These are phyloP conservation scores for Phalacrocorax pelagicus DNA, from an alignment of 2,113 vertebrate genomes.

Conservation along the genomic window DNA sequence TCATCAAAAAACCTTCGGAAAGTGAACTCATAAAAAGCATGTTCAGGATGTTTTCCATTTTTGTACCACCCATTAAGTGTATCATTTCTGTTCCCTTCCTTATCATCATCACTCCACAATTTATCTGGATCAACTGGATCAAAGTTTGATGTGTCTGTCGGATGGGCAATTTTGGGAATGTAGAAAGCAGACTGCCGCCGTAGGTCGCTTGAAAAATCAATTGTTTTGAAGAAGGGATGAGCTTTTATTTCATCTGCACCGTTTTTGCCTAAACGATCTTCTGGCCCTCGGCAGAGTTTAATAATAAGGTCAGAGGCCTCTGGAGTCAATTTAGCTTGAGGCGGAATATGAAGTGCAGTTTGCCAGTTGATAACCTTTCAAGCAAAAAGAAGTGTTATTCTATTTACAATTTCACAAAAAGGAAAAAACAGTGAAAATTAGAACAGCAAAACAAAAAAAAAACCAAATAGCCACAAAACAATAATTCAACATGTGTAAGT, in stretches of 20 bases:
- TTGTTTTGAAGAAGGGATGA: constrained; percentile 90
- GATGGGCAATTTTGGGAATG: constrained; percentile 94
- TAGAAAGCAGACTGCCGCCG: constrained; percentile 91
- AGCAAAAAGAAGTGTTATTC: background rate
- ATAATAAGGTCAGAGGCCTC: constrained; percentile 95
- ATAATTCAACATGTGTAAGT: rapidly evolving
- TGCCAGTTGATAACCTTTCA: constrained; percentile 98
- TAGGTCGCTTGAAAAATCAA: constrained; percentile 93
- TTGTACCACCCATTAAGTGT: constrained; percentile 94
- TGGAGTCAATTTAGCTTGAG: constrained; percentile 88
- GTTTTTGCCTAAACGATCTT: constrained; percentile 93
- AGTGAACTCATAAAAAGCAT: constrained; percentile 98
- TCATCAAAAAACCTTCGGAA: constrained; percentile 98
- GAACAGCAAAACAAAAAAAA: background rate
- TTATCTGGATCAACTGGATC: constrained; percentile 98
- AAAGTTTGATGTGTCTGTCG: constrained; percentile 96
- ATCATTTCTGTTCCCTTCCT: constrained; percentile 87
- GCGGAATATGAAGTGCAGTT: constrained; percentile 90
- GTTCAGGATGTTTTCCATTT: constrained; percentile 95
- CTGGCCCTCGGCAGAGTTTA: constrained; percentile 92
- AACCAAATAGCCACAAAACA: background rate
- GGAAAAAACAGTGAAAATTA: background rate
- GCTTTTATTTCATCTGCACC: constrained; percentile 96
- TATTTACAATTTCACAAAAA: background rate
- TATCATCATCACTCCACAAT: constrained; percentile 88